Evolutionary conservation across 2,113 vertebrate species (phyloP).

Genomic region (Lepisosteus osseus): DNA sequence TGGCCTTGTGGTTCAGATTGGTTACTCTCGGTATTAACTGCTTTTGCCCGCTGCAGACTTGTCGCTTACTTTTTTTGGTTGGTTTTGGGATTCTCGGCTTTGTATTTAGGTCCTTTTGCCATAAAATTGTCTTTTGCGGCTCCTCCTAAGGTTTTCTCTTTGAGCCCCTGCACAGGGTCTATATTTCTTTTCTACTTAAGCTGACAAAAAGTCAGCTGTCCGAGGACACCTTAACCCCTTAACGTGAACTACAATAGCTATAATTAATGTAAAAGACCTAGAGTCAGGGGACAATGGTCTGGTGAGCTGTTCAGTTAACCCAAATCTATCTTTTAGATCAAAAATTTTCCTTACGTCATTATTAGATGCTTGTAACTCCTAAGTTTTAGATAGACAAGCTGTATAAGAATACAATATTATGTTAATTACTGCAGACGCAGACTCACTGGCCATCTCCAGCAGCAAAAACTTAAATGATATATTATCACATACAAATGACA

Average conservation of each 20-base stretch:
- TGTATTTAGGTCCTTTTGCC: too few species aligned
- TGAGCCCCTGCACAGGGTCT: too few species aligned
- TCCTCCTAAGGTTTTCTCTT: too few species aligned
- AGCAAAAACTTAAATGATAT: background rate
- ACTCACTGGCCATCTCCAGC: slow-evolving; percentile 4
- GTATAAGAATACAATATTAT: slow-evolving; percentile 26
- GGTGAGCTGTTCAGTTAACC: slow-evolving; percentile 35
- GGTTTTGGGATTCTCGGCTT: too few species aligned
- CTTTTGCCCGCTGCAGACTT: too few species aligned
- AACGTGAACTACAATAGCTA: slow-evolving; percentile 42
- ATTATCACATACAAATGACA: slow-evolving; percentile 16
- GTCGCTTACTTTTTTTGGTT: too few species aligned
- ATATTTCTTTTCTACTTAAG: too few species aligned
- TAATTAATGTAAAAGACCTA: slow-evolving; percentile 49
- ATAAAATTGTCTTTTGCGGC: too few species aligned
- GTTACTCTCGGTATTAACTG: too few species aligned
- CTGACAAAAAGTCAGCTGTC: slow-evolving; percentile 16
- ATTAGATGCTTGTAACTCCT: slow-evolving; percentile 44
- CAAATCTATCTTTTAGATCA: slow-evolving; percentile 41
- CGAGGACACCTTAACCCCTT: slow-evolving; percentile 39
- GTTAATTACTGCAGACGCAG: slow-evolving; percentile 7
- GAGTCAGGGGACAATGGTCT: slow-evolving; percentile 45
- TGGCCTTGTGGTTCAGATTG: too few species aligned
- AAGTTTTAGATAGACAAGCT: slow-evolving; percentile 36
- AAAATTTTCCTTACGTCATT: slow-evolving; percentile 43